Conservation (phyloP, 2,888 invertebrate genomes). For the Rugalucina vietnamica region DNA sequence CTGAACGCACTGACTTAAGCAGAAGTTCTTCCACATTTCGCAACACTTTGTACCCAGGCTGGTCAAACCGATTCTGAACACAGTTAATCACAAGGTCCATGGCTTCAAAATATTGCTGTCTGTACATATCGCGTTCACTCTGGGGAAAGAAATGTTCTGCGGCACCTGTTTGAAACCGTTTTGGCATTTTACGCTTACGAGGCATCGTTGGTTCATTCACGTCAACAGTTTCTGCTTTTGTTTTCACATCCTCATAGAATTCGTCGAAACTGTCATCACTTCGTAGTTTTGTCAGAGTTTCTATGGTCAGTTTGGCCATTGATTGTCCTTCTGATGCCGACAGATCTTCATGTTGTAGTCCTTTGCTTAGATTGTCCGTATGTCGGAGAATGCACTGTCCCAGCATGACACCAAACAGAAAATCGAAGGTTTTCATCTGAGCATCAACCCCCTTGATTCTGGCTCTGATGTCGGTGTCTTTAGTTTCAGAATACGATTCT, state of each 20-base stretch:
- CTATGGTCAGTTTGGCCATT: slow-evolving; percentile 2
- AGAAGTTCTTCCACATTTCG: slow-evolving; percentile 33
- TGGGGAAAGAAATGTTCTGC: slow-evolving; percentile 16
- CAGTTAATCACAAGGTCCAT: slow-evolving; percentile 34
- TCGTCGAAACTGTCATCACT: slow-evolving; percentile 16
- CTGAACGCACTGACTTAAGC: slow-evolving; percentile 1
- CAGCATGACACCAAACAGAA: slow-evolving; percentile 32
- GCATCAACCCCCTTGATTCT: slow-evolving; percentile 32
- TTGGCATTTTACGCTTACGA: slow-evolving; percentile 36
- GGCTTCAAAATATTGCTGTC: slow-evolving; percentile 45
- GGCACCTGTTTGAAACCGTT: too few relatives aligned
- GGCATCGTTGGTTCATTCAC: slow-evolving; percentile 35
- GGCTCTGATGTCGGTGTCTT: too few relatives aligned
- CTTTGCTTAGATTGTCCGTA: neutral
- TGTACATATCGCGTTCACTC: slow-evolving; percentile 24
- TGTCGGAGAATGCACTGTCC: neutral
- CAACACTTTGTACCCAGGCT: slow-evolving; percentile 32
- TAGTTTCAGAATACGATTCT: neutral
- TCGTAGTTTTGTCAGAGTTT: slow-evolving; percentile 8
- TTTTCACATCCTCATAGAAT: slow-evolving; percentile 26
- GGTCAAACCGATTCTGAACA: slow-evolving; percentile 42
- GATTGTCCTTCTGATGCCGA: slow-evolving; percentile 48
- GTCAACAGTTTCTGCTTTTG: slow-evolving; percentile 7
- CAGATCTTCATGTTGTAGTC: slow-evolving; percentile 21
- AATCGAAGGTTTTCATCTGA: slow-evolving; percentile 34